Conservation (phyloP, 2,888 invertebrate species). For the Drosophila pullipes region DNA sequence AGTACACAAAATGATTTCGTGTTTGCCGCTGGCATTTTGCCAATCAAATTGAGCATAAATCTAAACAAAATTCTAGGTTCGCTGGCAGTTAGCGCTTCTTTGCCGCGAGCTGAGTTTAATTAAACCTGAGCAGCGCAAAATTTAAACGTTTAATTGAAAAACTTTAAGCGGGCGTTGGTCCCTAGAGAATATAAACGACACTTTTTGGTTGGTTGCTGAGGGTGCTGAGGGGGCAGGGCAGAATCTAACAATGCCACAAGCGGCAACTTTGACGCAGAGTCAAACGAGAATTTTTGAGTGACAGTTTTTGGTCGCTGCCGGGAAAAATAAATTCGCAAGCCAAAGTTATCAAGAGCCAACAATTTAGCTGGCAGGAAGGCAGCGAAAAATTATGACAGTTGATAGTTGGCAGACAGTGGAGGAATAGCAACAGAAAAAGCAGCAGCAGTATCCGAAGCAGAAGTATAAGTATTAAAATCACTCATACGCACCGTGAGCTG, state of each 20-base stretch:
- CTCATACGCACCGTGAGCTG: slow-evolving; percentile 58
- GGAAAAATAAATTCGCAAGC: slow-evolving; percentile 40
- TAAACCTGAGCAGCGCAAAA: slow-evolving; percentile 61
- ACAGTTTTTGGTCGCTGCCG: slow-evolving; percentile 53
- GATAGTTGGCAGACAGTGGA: slow-evolving; percentile 49
- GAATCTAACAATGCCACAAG: slow-evolving; percentile 54
- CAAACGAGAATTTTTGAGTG: slow-evolving; percentile 67
- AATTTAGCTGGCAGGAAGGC: slow-evolving; percentile 34
- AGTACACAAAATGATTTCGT: slow-evolving; percentile 56
- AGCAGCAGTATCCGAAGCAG: not conserved
- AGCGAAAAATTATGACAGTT: slow-evolving; percentile 61
- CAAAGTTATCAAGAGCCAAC: slow-evolving; percentile 47
- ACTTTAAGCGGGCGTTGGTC: slow-evolving; percentile 65
- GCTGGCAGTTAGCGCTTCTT: slow-evolving; percentile 27
- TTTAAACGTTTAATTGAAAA: slow-evolving; percentile 76
- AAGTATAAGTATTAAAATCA: slow-evolving; percentile 56
- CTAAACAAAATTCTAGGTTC: slow-evolving; percentile 61
- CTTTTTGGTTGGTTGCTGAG: slow-evolving; percentile 46
- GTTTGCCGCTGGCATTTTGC: slow-evolving; percentile 60
- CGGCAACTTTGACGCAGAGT: slow-evolving; percentile 62
- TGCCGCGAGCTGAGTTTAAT: slow-evolving; percentile 59
- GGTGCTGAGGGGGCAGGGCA: not conserved
- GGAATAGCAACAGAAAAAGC: slow-evolving; percentile 6
- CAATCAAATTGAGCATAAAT: slow-evolving; percentile 79
- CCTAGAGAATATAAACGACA: slow-evolving; percentile 56